Conservation (phyloP, 1,140 invertebrate species). For the Drosophila busckii region DNA sequence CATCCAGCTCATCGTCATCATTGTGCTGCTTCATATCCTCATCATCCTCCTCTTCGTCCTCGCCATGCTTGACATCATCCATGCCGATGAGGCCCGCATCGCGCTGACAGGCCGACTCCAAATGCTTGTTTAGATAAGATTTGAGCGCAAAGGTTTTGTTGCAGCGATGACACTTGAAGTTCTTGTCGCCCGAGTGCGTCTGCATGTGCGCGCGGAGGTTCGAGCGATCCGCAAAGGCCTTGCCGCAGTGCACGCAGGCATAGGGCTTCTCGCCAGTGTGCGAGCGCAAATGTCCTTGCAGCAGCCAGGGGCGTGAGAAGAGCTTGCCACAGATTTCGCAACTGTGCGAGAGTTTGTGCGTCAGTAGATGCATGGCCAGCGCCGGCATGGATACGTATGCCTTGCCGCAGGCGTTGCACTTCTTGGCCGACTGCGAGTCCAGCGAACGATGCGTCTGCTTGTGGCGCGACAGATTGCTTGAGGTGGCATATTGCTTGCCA, state of each 20-base stretch:
- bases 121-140: constrained; percentile 98
- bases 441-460: constrained; percentile 97
- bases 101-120: constrained; percentile 91
- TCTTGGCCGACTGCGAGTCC: constrained; percentile 94
- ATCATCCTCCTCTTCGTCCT: constrained; percentile 39
- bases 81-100: constrained; percentile 43
- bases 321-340: constrained; percentile 95
- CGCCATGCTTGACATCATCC: constrained; percentile 28
- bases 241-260: constrained; percentile 83
- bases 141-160: constrained; percentile 97
- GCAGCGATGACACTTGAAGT: constrained; percentile 93
- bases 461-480: constrained; percentile 96
- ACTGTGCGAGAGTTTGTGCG: constrained; percentile 93
- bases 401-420: constrained; percentile 96
- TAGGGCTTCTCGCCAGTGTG: constrained; percentile 86
- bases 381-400: constrained; percentile 99
- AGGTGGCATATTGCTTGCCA: constrained; percentile 97
- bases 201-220: constrained; percentile 97
- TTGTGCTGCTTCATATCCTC: too few species aligned
- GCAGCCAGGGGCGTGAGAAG: constrained; percentile 94
- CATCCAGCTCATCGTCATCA: constrained; percentile 47
- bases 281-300: constrained; percentile 88
- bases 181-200: constrained; percentile 93
- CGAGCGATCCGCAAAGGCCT: constrained; percentile 85
- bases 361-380: constrained; percentile 97